Evolutionary conservation across 2,113 vertebrate species (phyloP), one percentile per base, ranked within the genome.

Genomic region (Oncorhynchus nerka): DNA sequence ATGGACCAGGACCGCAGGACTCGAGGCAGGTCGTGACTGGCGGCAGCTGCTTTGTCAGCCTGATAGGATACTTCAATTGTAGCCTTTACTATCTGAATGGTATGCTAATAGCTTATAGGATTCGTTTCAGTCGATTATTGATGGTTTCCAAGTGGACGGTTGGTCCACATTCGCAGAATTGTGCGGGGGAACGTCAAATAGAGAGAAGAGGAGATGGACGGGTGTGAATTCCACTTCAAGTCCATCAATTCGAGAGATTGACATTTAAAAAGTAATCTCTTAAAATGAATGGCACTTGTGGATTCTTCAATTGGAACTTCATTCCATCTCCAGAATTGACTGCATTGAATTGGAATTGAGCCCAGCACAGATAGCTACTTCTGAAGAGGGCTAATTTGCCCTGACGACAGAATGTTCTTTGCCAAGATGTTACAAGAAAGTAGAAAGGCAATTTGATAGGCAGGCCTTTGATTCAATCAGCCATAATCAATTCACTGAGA

Each of bases 261-360:
- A 89, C 85, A 89, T 78, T 84, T 85, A 88, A 82, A 83, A 84
- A 89, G 89, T 90, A 91, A 90, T 90, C 88, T 75, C 75, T 87
- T 88, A 88, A 89, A 84, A 75, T 79, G 87, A 88, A 86, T 88
- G 83, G 74, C 79, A 85, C 85, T 88, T 87, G 61, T 85, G 74
- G 74, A 55, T 32, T 81, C 82, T 67, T 30, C 85, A 68, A 68
- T 32, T 74, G 86, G 83, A 81, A 82, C 83, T 87, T 81, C 68
- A 75, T 61, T 76, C 78, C 45, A 82, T 83, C 76, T 48, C 26
- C 15, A 72, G 66, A 81, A 79, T 79, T 66, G 70, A 84, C 19
- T 20, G 32, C 19, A 39, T 68, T 30, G 30, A 32, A 34, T 20
- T 68, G 67, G 67, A 68, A 62, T 22, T 22, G n/a, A 62, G 59